phyloP scores from a whole-genome alignment of 2,888 invertebrate genomes.

The Tridacna gigas region DNA sequence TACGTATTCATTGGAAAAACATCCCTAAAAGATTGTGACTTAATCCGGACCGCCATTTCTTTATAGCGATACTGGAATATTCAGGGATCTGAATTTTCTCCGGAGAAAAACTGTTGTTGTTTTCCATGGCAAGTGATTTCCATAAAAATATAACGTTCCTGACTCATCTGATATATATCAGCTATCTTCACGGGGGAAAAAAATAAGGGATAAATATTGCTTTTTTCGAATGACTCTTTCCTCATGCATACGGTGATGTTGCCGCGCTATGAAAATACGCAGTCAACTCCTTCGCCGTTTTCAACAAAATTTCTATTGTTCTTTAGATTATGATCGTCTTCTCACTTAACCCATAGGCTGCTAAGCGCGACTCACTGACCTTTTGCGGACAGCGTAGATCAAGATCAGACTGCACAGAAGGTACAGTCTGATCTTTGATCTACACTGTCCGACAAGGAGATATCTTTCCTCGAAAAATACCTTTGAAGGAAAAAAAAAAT shows the following conservation, averaged over 20 bases:
- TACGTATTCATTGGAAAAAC: conserved; percentile 58
- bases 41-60: conserved; percentile 30
- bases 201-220: background rate
- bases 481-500: too few species aligned
- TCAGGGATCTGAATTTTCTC: background rate
- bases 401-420: too few species aligned
- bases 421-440: too few species aligned
- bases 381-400: too few species aligned
- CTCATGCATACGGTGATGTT: background rate
- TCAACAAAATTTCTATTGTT: too few species aligned
- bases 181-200: background rate
- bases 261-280: background rate
- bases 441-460: too few species aligned
- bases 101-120: background rate
- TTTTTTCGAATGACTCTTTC: background rate
- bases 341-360: too few species aligned
- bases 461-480: too few species aligned
- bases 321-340: too few species aligned
- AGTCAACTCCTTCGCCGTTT: background rate
- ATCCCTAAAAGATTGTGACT: conserved; percentile 47
- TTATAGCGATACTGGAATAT: background rate
- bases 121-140: background rate
- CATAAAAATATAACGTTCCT: conserved; percentile 8
- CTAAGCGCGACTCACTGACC: too few species aligned
- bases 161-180: conserved; percentile 22